Evolutionary conservation across 2,113 vertebrate species (phyloP).

Genomic region (Myiopsitta monachus): DNA sequence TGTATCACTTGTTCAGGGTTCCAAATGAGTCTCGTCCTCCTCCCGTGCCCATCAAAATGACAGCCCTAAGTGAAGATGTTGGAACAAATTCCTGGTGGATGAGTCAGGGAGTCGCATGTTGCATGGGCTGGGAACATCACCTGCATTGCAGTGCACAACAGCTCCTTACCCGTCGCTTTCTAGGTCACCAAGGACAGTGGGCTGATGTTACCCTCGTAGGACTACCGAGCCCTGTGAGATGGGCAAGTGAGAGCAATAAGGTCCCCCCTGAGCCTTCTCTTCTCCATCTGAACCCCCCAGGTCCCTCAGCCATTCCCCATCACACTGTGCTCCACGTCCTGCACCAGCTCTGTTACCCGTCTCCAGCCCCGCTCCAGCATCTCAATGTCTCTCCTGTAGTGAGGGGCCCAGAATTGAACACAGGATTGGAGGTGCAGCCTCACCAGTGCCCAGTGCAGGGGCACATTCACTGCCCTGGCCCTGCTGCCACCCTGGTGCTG

Average conservation of each 20-base stretch:
- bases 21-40: not conserved
- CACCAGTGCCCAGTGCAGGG: not conserved
- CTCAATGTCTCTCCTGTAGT: not conserved
- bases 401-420: not conserved
- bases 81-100: not conserved
- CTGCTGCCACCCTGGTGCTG: not conserved
- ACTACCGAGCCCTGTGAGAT: not conserved
- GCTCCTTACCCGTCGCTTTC: not conserved
- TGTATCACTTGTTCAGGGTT: not conserved
- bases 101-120: not conserved
- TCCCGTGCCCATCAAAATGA: not conserved
- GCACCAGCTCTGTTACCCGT: not conserved
- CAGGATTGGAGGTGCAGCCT: not conserved
- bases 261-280: not conserved
- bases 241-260: not conserved
- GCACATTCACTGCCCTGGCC: not conserved
- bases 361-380: not conserved
- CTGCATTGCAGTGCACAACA: not conserved
- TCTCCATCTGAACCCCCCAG: not conserved
- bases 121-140: not conserved
- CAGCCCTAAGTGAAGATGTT: not conserved
- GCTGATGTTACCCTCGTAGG: not conserved
- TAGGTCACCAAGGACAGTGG: not conserved
- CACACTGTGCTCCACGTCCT: not conserved
- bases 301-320: not conserved